phyloP scores from a whole-genome alignment of 2,113 vertebrate species.

The Anthoscopus minutus region DNA sequence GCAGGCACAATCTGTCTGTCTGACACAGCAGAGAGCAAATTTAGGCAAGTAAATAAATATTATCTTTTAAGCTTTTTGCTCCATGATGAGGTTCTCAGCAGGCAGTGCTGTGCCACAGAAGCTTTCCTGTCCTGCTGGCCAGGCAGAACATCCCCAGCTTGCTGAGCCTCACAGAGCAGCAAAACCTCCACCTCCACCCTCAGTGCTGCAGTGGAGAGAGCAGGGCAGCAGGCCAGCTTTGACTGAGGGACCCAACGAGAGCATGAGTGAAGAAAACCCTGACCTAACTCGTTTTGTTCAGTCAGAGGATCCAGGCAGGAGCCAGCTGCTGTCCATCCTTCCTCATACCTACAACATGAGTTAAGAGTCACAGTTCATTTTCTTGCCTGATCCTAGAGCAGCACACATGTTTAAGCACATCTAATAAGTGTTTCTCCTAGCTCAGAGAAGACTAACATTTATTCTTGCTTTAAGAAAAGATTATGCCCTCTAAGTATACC shows the following conservation, averaged over 20 bases:
- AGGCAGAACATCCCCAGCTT: not conserved
- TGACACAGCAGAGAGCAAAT: not conserved
- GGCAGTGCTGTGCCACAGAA: rapidly evolving
- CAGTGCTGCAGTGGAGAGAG: rapidly evolving
- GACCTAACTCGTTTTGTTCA: not conserved
- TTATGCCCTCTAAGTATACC: not conserved
- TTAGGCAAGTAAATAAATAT: not conserved
- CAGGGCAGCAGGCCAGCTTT: not conserved
- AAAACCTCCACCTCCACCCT: not conserved
- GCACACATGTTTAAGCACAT: not conserved
- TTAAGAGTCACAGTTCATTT: not conserved
- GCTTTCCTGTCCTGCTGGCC: not conserved
- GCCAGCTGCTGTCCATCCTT: not conserved
- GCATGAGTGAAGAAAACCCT: not conserved
- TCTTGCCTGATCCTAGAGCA: not conserved
- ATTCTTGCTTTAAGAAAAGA: not conserved
- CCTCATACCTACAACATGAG: not conserved
- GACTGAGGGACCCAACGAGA: not conserved
- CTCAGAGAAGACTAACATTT: not conserved
- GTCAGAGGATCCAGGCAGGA: not conserved
- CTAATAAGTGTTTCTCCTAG: not conserved
- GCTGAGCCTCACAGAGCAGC: not conserved
- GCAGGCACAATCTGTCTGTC: not conserved
- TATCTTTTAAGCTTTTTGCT: not conserved
- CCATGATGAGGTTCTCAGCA: not conserved